Conservation (phyloP, 1,140 invertebrate genomes). For the Augochlora pura region DNA sequence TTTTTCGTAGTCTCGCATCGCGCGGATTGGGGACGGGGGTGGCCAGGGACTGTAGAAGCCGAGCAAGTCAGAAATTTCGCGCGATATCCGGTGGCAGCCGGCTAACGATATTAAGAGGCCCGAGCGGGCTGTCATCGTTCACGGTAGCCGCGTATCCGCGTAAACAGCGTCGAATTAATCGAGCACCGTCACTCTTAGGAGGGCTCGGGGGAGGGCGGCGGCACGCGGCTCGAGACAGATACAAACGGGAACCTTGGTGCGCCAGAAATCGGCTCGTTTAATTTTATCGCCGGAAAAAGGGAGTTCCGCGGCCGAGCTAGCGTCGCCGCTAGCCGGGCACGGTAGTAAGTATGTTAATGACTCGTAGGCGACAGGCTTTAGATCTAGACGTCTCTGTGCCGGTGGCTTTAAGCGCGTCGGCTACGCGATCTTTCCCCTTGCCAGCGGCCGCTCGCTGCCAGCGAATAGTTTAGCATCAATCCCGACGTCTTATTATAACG, state of each 20-base stretch:
- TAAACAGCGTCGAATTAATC: slow-evolving; percentile 29
- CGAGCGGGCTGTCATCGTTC: slow-evolving; percentile 4
- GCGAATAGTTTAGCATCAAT: slow-evolving; percentile 80
- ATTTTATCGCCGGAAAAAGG: slow-evolving; percentile 59
- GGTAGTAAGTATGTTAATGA: slow-evolving; percentile 77
- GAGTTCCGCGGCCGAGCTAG: slow-evolving; percentile 42
- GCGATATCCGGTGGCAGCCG: neutral
- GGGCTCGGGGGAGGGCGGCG: neutral
- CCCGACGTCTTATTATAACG: slow-evolving; percentile 80
- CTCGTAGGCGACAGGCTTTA: slow-evolving; percentile 78
- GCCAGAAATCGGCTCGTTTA: slow-evolving; percentile 57
- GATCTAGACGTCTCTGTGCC: slow-evolving; percentile 72
- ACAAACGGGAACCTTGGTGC: slow-evolving; percentile 39
- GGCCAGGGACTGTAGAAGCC: too few relatives aligned
- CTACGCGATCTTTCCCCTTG: slow-evolving; percentile 19
- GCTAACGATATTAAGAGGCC: neutral
- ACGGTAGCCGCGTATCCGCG: neutral
- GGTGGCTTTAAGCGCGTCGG: slow-evolving; percentile 44
- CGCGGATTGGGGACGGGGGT: too few relatives aligned
- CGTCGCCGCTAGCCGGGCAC: slow-evolving; percentile 15
- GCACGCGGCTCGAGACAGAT: slow-evolving; percentile 18
- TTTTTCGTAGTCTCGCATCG: too few relatives aligned
- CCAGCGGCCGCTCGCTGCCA: slow-evolving; percentile 68
- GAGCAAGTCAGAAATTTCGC: neutral
- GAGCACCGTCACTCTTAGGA: neutral